Percentiles rank a stretch among this genome's conserved stretches.
Evolutionary conservation across 2,797 vertebrate species (phyloP).

Genomic region (Protonibea diacanthus): DNA sequence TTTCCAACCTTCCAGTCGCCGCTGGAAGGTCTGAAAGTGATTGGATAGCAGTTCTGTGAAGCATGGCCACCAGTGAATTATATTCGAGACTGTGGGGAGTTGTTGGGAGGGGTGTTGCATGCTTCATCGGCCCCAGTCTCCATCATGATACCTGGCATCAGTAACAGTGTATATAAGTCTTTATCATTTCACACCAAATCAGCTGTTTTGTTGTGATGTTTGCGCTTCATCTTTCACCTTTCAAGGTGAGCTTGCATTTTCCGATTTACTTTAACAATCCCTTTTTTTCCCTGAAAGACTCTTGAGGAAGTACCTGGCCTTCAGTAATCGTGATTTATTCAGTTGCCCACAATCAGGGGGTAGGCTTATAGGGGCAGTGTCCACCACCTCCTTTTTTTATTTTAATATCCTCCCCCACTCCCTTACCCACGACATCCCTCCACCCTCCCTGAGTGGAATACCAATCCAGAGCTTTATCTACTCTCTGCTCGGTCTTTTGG

Average conservation of each 20-base stretch:
- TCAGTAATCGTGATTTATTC: constrained; percentile 47
- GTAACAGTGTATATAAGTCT: background rate
- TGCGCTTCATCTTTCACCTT: constrained; percentile 24
- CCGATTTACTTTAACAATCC: background rate
- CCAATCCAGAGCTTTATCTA: constrained; percentile 73
- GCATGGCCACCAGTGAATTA: constrained; percentile 54
- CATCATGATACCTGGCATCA: constrained; percentile 43
- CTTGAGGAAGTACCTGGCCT: background rate
- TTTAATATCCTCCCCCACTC: constrained; percentile 4
- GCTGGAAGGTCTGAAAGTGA: constrained; percentile 53
- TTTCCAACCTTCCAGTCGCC: constrained; percentile 35
- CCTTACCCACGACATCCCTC: constrained; percentile 20
- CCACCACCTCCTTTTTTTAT: constrained; percentile 17
- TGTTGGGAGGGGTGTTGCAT: constrained; percentile 29
- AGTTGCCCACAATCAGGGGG: constrained; percentile 19
- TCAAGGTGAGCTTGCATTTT: constrained; percentile 7
- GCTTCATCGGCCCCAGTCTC: constrained; percentile 29
- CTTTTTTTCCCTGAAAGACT: background rate
- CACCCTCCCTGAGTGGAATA: constrained; percentile 58
- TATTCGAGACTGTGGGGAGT: constrained; percentile 40
- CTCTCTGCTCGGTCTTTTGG: constrained; percentile 59
- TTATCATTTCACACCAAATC: constrained; percentile 21
- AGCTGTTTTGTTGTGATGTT: background rate
- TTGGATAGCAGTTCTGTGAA: constrained; percentile 60
- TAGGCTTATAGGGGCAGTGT: constrained; percentile 10